phyloP scores from a whole-genome alignment of 2,888 invertebrate species.

The Cephus pygmeus region DNA sequence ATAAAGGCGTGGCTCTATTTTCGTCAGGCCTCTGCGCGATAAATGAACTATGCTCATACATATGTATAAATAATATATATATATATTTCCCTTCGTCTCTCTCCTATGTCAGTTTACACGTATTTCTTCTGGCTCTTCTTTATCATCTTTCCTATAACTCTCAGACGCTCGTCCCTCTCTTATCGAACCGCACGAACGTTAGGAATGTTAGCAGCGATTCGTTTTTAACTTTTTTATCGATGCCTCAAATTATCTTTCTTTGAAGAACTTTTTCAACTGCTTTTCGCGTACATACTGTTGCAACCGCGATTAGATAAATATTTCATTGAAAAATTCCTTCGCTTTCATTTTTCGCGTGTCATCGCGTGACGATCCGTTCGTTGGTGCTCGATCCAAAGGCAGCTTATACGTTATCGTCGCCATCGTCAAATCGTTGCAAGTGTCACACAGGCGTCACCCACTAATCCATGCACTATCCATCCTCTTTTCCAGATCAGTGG shows the following conservation, averaged over 20 bases:
- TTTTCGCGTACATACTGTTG: not conserved
- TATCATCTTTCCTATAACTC: not conserved
- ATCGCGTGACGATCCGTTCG: too few relatives aligned
- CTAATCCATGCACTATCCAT: not conserved
- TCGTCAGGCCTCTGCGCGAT: not conserved
- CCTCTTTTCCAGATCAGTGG: not conserved
- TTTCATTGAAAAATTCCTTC: not conserved
- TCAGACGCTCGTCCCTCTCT: not conserved
- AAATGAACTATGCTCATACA: not conserved
- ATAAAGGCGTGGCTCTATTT: not conserved
- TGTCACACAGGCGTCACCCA: not conserved
- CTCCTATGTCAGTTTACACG: not conserved
- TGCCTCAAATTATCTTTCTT: not conserved
- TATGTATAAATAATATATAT: not conserved
- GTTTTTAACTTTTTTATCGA: not conserved
- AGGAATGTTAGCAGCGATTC: not conserved
- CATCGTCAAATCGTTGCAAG: not conserved
- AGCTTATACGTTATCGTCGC: not conserved
- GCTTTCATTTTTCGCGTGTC: too few relatives aligned
- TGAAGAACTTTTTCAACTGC: not conserved
- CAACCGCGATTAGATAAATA: not conserved
- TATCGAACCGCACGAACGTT: not conserved
- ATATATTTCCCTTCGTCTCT: not conserved
- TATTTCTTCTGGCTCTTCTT: not conserved
- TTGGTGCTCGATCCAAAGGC: too few relatives aligned